Evolutionary conservation across 2,113 vertebrate species (phyloP).

Genomic region (Psephotus haematonotus): DNA sequence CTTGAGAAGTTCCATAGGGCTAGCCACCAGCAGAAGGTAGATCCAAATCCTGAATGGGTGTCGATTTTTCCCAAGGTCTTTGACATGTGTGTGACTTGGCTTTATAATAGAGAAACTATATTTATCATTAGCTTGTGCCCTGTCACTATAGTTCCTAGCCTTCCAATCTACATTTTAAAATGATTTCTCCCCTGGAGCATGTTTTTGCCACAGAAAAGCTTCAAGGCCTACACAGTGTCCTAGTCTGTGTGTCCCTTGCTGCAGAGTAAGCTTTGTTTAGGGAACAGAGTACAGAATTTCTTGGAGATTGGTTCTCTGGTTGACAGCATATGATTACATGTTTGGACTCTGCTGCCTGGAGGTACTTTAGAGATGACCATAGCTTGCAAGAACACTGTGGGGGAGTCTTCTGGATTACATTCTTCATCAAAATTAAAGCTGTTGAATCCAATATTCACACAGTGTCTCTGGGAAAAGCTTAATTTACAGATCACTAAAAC

Average conservation of each 20-base stretch:
- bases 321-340: neutral
- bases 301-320: neutral
- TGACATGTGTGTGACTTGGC: neutral
- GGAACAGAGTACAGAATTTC: neutral
- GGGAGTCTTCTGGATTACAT: neutral
- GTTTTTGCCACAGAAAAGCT: neutral
- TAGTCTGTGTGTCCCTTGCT: neutral
- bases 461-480: neutral
- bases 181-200: neutral
- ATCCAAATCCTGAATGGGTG: neutral
- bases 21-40: neutral
- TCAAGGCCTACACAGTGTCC: neutral
- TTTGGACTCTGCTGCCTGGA: neutral
- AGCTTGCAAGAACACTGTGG: neutral
- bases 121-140: neutral
- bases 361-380: neutral
- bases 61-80: neutral
- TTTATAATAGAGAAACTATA: neutral
- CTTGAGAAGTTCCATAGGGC: neutral
- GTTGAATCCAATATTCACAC: neutral
- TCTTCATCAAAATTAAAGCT: conserved; percentile 15
- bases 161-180: neutral
- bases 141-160: neutral
- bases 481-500: neutral
- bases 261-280: neutral